These are phyloP conservation scores for Gymnocephalus cernua DNA, from an alignment of 2,113 vertebrate species.

Conservation along the genomic window DNA sequence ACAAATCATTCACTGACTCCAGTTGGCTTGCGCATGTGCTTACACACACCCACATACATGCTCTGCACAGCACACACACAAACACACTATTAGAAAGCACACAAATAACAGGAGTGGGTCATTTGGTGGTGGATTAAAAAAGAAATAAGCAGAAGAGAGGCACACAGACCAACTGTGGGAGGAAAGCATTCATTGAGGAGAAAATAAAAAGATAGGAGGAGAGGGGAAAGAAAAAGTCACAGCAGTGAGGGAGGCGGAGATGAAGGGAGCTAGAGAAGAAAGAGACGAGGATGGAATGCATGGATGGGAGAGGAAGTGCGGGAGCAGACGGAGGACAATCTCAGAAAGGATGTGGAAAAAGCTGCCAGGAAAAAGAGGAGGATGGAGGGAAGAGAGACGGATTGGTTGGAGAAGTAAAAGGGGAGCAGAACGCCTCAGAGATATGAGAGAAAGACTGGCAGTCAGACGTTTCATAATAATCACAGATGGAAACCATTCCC, in stretches of 20 bases:
- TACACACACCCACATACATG: conserved; percentile 15
- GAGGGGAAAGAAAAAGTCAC: conserved; percentile 13
- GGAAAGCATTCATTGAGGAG: conserved; percentile 23
- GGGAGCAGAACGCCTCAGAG: conserved; percentile 34
- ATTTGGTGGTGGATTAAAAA: conserved; percentile 42
- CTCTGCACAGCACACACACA: conserved; percentile 10
- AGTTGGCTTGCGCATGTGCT: conserved; percentile 7
- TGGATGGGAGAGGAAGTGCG: conserved; percentile 39
- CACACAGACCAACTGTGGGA: conserved; percentile 20
- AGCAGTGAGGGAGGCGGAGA: conserved; percentile 56
- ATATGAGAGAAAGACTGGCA: conserved; percentile 47
- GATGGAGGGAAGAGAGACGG: conserved; percentile 40
- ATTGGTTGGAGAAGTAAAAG: conserved; percentile 43
- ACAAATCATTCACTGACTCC: conserved; percentile 37
- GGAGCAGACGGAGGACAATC: conserved; percentile 38
- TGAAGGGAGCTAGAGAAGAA: conserved; percentile 36
- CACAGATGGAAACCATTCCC: conserved; percentile 45
- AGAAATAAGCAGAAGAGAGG: conserved; percentile 29
- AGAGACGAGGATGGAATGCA: conserved; percentile 44
- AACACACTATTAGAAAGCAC: not conserved
- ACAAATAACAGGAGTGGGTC: conserved; percentile 48
- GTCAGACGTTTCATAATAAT: conserved; percentile 62
- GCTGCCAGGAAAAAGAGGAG: conserved; percentile 51
- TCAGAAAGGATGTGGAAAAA: conserved; percentile 38
- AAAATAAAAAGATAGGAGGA: not conserved